Conservation (phyloP, 2,888 invertebrate species). For the Noctua fimbriata region DNA sequence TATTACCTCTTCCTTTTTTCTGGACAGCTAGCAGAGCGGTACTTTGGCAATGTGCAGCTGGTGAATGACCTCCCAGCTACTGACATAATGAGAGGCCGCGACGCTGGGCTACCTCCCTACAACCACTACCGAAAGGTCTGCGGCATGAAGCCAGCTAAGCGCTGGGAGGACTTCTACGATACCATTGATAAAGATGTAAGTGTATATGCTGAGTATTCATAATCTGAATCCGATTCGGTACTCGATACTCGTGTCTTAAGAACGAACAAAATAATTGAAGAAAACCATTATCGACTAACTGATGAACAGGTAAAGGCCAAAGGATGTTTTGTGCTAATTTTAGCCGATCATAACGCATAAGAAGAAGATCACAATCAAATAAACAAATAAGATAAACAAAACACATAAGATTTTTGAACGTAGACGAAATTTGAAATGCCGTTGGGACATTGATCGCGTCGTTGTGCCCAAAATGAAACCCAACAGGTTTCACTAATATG, state of each 20-base stretch:
- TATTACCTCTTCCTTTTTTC: not conserved
- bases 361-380: not conserved
- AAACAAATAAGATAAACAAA: too few relatives aligned
- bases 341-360: not conserved
- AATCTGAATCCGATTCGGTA: not conserved
- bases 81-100: constrained; percentile 90
- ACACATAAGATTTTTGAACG: not conserved
- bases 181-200: constrained; percentile 88
- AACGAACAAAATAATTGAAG: not conserved
- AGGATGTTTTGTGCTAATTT: not conserved
- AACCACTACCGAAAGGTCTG: constrained; percentile 95
- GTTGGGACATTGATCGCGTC: not conserved
- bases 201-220: not conserved
- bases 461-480: not conserved
- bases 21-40: constrained; percentile 70
- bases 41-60: constrained; percentile 63
- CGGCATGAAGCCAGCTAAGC: constrained; percentile 92
- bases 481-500: not conserved
- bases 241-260: not conserved
- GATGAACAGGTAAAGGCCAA: not conserved
- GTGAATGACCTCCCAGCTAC: constrained; percentile 69
- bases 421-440: not conserved
- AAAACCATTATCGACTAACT: not conserved
- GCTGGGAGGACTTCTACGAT: constrained; percentile 93
- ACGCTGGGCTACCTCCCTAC: constrained; percentile 96